These are phyloP conservation scores for Pachypeltis micranthus DNA, from an alignment of 1,140 invertebrate genomes.

Conservation along the genomic window DNA sequence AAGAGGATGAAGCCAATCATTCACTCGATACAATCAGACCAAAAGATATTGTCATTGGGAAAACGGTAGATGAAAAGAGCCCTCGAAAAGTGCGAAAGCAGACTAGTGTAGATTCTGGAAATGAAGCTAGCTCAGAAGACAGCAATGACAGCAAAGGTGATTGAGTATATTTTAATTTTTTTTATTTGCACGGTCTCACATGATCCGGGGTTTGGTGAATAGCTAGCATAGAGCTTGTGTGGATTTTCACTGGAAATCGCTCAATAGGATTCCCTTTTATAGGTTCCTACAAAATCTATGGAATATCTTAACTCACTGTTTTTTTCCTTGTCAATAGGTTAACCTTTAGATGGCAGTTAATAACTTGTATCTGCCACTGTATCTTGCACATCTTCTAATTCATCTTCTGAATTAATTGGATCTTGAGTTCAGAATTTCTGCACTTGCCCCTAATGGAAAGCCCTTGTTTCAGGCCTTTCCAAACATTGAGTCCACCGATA, in stretches of 20 bases:
- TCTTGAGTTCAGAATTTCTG: too few species aligned
- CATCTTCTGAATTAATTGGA: too few species aligned
- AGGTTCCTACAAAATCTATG: too few species aligned
- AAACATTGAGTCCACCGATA: too few species aligned
- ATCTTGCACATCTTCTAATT: too few species aligned
- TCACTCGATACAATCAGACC: not conserved
- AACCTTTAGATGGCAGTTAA: too few species aligned
- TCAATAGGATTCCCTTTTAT: too few species aligned
- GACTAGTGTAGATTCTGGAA: conserved; percentile 69
- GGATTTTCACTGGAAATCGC: not conserved
- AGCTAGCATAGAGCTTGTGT: not conserved
- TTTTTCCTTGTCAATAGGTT: too few species aligned
- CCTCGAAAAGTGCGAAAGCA: conserved; percentile 52
- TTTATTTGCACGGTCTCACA: not conserved
- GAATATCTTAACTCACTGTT: too few species aligned
- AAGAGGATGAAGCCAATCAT: conserved; percentile 34
- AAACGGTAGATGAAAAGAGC: conserved; percentile 21
- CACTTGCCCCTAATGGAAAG: too few species aligned
- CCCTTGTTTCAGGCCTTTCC: too few species aligned
- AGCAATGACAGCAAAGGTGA: conserved; percentile 66
- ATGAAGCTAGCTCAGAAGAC: conserved; percentile 85
- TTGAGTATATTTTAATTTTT: not conserved
- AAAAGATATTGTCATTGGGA: conserved; percentile 18
- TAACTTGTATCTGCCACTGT: too few species aligned
- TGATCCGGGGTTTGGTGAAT: not conserved